Percentiles rank a stretch among this genome's conserved stretches.
These are phyloP conservation scores for Andricus quercusramuli DNA, from an alignment of 2,888 invertebrate species.

Conservation along the genomic window DNA sequence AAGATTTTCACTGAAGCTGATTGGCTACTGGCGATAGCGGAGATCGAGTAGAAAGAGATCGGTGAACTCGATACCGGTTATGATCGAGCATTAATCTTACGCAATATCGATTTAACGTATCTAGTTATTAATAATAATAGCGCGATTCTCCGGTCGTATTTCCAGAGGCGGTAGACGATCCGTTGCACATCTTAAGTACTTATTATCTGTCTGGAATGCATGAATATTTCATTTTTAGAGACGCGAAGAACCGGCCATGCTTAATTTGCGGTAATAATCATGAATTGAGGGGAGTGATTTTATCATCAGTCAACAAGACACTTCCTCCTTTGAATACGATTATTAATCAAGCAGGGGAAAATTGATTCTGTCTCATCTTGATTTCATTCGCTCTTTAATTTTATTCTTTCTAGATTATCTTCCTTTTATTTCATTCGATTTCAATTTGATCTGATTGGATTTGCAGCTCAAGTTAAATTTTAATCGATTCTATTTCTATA, in stretches of 20 bases:
- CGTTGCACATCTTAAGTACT: slow-evolving; percentile 32
- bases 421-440: no score
- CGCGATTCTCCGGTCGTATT: slow-evolving; percentile 66
- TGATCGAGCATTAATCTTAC: slow-evolving; percentile 69
- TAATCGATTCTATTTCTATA: no score
- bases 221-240: slow-evolving; percentile 22
- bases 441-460: no score
- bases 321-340: slow-evolving; percentile 11
- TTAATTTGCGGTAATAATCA: slow-evolving; percentile 30
- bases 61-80: slow-evolving; percentile 67
- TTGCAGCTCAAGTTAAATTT: no score
- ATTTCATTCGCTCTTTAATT: neutral
- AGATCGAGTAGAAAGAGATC: slow-evolving; percentile 60
- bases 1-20: slow-evolving; percentile 14
- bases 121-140: slow-evolving; percentile 70
- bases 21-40: slow-evolving; percentile 24
- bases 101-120: slow-evolving; percentile 67
- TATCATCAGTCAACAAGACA: slow-evolving; percentile 28
- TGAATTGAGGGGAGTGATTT: slow-evolving; percentile 32
- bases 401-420: slow-evolving; percentile 46
- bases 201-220: slow-evolving; percentile 37
- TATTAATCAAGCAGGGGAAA: slow-evolving; percentile 13
- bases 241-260: slow-evolving; percentile 15
- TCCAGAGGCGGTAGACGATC: slow-evolving; percentile 51
- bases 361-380: neutral